Evolutionary conservation across 2,888 invertebrate genomes (phyloP), one percentile per base, ranked within the genome.

Genomic region (Apodemia mormo): DNA sequence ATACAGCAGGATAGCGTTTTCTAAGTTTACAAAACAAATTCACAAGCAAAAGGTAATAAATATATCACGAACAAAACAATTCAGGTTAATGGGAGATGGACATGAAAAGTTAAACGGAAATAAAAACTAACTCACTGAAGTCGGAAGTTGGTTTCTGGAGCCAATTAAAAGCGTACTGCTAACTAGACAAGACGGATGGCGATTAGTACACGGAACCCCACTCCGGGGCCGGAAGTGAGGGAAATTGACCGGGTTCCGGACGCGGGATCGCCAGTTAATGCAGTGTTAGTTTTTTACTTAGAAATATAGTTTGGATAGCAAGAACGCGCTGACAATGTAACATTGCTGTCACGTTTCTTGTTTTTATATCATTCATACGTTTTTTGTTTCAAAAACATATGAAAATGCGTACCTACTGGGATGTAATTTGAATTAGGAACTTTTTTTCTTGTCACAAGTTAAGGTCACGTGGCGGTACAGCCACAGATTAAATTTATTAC

Each of bases 121-220:
- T 64, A n/a, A 54, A 64, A 64, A 64, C 64, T 64, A 43, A 43
- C n/a, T 43, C 10, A 45, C 45, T 65, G 64, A 56, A 70, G 70
- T 67, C 73, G 73, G 76, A 75, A 71, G 73, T 69, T 70, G 70
- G 69, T 74, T 75, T 74, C 75, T 74, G 77, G 70, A 75, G 73
- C 73, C 76, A 76, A 76, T 77, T 77, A 76, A 77, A 77, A 75
- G 72, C 70, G 74, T 72, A 33, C 70, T 52, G 69, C 71, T 66
- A 68, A 68, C 68, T 45, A 69, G 70, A 69, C 72, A 71, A 72
- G 74, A 74, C 73, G 75, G 72, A 74, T 75, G 68, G 72, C 68
- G 70, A 68, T 71, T 65, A 49, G 69, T 72, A 76, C 77, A 77
- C 74, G 74, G 67, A 75, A 75, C 74, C 69, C 69, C 74, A 76